Evolutionary conservation across 2,113 vertebrate species (phyloP), one percentile per base, ranked within the genome.

Genomic region (Steatornis caripensis): DNA sequence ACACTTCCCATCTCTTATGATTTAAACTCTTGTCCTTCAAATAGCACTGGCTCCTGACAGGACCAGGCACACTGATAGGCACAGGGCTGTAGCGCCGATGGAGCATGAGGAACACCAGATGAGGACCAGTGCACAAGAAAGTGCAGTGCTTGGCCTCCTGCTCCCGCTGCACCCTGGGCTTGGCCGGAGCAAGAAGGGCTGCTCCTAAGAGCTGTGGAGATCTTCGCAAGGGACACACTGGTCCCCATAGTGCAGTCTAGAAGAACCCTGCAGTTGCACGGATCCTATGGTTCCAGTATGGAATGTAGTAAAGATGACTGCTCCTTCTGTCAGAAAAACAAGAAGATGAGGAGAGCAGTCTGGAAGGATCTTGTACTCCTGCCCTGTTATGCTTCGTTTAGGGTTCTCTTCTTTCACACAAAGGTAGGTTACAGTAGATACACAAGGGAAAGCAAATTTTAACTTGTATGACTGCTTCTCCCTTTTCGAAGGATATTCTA

Each of bases 71-170:
- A 15, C 41, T 1, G 6, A 26, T 5, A 46, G 0, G 11, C 78
- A 49, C 29, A 37, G 32, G 48, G 48, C 24, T 5, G 1, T 22
- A 58, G 26, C 0, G 2, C 12, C 1, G 1, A 30, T 1, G 34
- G 17, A 48, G 16, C 27, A 24, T 2, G 12, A 68, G 46, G 27
- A 81, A 12, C 23, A 62, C 29, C 15, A 49, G n/a, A 37, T 12
- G 43, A 71, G 41, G 10, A 65, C 4, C 18, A 41, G 32, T 4
- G n/a, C 68, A 29, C 6, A 30, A 57, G 36, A 36, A 61, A 45
- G 15, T 58, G 24, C 26, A 55, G 22, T 8, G 21, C 36, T 78
- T 74, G 45, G 27, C 37, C 72, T 82, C 27, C 51, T 70, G 62
- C 27, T 87, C 45, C 36, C 5, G 3, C 48, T 55, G 41, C 18